Evolutionary conservation across 2,888 invertebrate species (phyloP).

Genomic region (Eretmocerus hayati): DNA sequence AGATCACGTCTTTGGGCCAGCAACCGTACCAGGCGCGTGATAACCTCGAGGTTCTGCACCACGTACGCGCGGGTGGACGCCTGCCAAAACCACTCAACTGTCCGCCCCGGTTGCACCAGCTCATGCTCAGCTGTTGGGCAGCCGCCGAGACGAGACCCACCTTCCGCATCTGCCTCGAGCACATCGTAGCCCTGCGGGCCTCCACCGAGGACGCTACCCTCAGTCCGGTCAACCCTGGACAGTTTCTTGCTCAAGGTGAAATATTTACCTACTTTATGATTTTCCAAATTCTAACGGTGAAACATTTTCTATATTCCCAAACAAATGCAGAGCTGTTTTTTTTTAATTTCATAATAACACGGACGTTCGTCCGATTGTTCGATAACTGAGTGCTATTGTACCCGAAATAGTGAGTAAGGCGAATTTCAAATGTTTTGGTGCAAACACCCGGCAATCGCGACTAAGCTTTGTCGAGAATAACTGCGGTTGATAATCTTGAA

Average conservation of each 20-base stretch:
- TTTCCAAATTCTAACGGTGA: too few species aligned
- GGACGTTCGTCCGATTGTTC: too few species aligned
- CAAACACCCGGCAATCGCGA: too few species aligned
- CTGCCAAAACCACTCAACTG: slow-evolving; percentile 78
- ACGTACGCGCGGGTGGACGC: slow-evolving; percentile 80
- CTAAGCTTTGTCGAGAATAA: too few species aligned
- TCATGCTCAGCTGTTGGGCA: slow-evolving; percentile 87
- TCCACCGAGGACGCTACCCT: slow-evolving; percentile 38
- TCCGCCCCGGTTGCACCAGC: slow-evolving; percentile 71
- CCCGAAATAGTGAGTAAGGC: too few species aligned
- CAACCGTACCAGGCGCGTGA: slow-evolving; percentile 93
- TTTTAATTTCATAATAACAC: too few species aligned
- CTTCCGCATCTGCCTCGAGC: slow-evolving; percentile 74
- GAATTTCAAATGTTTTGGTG: too few species aligned
- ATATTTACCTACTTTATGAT: too few species aligned
- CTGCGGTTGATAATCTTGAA: too few species aligned
- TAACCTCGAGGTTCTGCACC: slow-evolving; percentile 86
- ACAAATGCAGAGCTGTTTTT: too few species aligned
- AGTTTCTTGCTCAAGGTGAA: slow-evolving; percentile 29
- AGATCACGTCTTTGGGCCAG: slow-evolving; percentile 91
- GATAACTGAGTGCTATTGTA: too few species aligned
- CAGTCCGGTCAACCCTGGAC: slow-evolving; percentile 40
- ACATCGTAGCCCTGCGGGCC: slow-evolving; percentile 36
- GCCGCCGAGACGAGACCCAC: slow-evolving; percentile 77
- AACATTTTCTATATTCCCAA: too few species aligned